Base-by-base conservation (phyloP, 2,888 invertebrate genomes). In the Camptogramma bilineatum region DNA sequence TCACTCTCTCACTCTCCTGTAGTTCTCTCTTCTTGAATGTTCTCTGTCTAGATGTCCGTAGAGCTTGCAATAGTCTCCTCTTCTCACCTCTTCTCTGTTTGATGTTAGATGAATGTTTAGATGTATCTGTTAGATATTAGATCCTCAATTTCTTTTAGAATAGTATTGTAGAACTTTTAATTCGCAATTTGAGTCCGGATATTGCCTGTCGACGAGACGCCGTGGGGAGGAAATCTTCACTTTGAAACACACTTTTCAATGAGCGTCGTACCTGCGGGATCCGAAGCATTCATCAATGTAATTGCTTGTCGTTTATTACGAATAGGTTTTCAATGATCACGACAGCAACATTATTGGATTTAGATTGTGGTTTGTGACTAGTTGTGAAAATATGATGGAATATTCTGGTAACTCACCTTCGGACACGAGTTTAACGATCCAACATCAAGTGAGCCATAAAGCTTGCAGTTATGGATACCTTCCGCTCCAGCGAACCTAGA, bases 21-120 rank as follows among this genome's bases (percentile, higher is more conserved):
- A 71, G 70, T 39, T 60, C 56, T 60, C 42, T 48, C 64, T 68
- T 62, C 65, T 61, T 62, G 57, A 64, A 58, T 66, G 64, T 70
- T 69, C 59, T 61, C 28, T 69, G 60, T 71, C 50, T 73, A 70
- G 66, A 65, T 68, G 59, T 66, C 62, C 16, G 59, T 72, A 69
- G 65, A 60, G 72, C 72, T 70, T 69, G 67, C 62, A 28, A 28
- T 61, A 51, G 57, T 42, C 63, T 67, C 62, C 54, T 70, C 62
- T 65, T 70, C 67, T 59, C 44, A 24, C 19, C 55, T 66, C 47
- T 61, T 67, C 55, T 61, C 60, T 66, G 54, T 69, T 72, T 55
- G 66, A 64, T 71, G 71, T 71, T 69, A 59, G 54, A 46, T 65
- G 54, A 42, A 61, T 65, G 65, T 65, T 52, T 70, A 53, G 60